These are phyloP conservation scores for Hyla sarda DNA, from an alignment of 2,113 vertebrate species.

Conservation along the genomic window DNA sequence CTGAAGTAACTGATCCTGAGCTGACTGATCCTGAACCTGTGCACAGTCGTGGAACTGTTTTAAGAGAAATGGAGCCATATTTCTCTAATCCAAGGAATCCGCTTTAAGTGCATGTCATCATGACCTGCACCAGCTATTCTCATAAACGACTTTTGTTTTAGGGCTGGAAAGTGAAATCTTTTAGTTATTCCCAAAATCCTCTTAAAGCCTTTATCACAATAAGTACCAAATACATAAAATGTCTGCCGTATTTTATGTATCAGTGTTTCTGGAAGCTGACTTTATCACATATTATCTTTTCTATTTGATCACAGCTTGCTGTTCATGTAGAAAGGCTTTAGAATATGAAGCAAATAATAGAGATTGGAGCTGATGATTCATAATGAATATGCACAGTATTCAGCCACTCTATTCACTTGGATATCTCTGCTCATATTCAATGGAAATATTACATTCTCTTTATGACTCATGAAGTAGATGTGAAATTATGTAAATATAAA, in stretches of 20 bases:
- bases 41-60: too few relatives aligned
- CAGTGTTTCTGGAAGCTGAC: not conserved
- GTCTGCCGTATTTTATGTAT: not conserved
- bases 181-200: not conserved
- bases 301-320: conserved; percentile 17
- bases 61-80: too few relatives aligned
- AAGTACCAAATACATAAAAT: not conserved
- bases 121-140: too few relatives aligned
- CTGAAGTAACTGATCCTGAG: too few relatives aligned
- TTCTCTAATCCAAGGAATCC: too few relatives aligned
- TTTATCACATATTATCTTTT: not conserved
- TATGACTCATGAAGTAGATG: not conserved
- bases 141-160: too few relatives aligned
- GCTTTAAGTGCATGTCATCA: too few relatives aligned
- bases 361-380: not conserved
- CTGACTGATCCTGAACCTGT: too few relatives aligned
- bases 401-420: not conserved
- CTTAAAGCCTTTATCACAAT: not conserved
- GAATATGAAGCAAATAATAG: conserved; percentile 11
- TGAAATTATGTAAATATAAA: not conserved
- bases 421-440: not conserved
- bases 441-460: not conserved
- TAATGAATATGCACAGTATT: not conserved
- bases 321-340: not conserved
- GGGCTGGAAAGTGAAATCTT: too few relatives aligned